Evolutionary conservation across 2,113 vertebrate species (phyloP), one percentile per base, ranked within the genome.

Genomic region (Leiothrix lutea): DNA sequence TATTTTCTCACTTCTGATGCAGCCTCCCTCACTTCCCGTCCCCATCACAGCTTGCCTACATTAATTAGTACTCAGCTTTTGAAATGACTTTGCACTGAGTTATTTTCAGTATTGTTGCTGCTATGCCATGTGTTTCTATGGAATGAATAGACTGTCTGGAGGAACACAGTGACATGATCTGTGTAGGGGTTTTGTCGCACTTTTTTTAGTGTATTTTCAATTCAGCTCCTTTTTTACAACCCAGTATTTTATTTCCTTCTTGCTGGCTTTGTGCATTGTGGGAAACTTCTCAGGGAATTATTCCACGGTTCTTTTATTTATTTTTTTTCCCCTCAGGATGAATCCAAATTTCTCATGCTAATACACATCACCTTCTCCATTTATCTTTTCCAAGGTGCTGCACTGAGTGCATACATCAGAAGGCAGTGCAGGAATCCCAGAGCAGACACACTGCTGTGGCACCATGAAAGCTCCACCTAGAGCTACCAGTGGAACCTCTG

Each of bases 361-460:
- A 38, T 14, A 38, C 4, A 8, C 25, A 56, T 15, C 2, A 2
- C 17, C 20, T 51, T 62, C 45, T 25, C 45, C 28, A 9, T 44
- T 33, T 50, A 21, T 36, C 58, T 57, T 56, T 57, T 35, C 67
- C 21, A 40, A 22, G 28, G 54, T 19, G 48, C 67, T 65, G n/a
- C 35, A 33, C 29, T 35, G 62, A 60, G 42, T 0, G 0, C 11
- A 12, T 2, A 5, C 54, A 5, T 4, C 3, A 33, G 79, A 77
- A 74, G 8, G 18, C 47, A 13, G 33, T 0, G 25, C 61, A 60
- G 48, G 15, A 29, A 29, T 24, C 67, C 24, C 50, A 14, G 42
- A 47, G 50, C n/a, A 80, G 74, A 38, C 33, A 64, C 16, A 11
- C 22, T 53, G 11, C 11, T 4, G 7, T 1, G 53, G 57, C 48